Base-by-base conservation (phyloP, 2,113 vertebrate species). In the Cichladusa arquata region DNA sequence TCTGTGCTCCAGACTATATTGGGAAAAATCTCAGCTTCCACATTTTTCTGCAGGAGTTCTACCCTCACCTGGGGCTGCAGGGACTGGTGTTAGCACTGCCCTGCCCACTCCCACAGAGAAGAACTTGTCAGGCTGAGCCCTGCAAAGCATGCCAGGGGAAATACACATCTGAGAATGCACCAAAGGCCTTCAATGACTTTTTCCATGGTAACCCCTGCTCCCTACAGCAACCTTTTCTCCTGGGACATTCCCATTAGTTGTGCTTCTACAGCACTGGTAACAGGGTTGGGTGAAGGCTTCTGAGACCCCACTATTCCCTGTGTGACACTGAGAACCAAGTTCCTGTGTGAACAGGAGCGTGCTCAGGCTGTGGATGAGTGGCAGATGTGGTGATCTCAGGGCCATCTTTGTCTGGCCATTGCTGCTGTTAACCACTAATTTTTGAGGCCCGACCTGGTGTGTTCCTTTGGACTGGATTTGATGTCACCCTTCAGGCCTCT, bases 271-370 rank as follows among this genome's bases (percentile, higher is more conserved):
- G 1, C 34, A 6, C 28, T 13, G 3, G 1, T 33, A 6, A 6
- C 17, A 53, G 42, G 2, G 6, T 6, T 74, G 70, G 38, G 19
- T 25, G 24, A 51, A 67, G n/a, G 58, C 45, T 34, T 9, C n/a
- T n/a, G 56, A 58, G n/a, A 19, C 19, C 28, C 36, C 33, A 1
- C 4, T 2, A 4, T 56, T 28, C 5, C 7, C 7, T 31, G 26
- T 11, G 20, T 36, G 23, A 14, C 22, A 3, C 1, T 7, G 51
- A 48, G 36, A 29, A 19, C 51, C 44, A 8, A 22, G 57, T 29
- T n/a, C 34, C 8, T 2, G 56, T 28, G 57, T 12, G 18, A 34
- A 2, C 38, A 18, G 0, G 0, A 36, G 25, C 0, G 0, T 40
- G 51, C 53, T 57, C 6, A 11, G 26, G 23, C 22, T 0, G 0